Base-by-base conservation (phyloP, 35 echinoderm and acorn worm genomes). In the Amphiura filiformis region DNA sequence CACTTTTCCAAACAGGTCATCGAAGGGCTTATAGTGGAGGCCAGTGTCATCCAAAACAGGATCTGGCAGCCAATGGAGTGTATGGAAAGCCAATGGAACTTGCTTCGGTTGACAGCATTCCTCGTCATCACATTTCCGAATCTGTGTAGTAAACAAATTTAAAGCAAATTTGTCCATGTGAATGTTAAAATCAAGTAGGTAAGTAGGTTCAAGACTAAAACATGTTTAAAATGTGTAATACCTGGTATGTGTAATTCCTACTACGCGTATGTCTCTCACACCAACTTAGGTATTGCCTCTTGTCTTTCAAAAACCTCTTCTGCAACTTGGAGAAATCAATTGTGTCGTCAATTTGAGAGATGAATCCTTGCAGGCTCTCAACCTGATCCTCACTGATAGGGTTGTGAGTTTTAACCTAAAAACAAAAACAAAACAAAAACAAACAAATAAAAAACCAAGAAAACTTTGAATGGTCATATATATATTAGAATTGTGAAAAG, bases 1-100 rank as follows among this genome's bases (percentile, higher is more conserved):
- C 13, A 84, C 52, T 70, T 57, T 76, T 35, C 84, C 56, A 76
- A 34, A 34, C 37, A 88, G 75, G 14, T 79, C 86, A 40, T 12
- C 76, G 40, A 79, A 88, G 22, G 70, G 70, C 34, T 79, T 88
- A 38, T 88, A 88, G 38, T 88, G 86, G 13, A 79, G 20, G 13
- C 86, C 86, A 47, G 31, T 41, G 75, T 88, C 86, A 88, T 88
- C 86, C 9, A 88, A 65, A 76, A 88, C 37, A 38, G 86, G 76
- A 79, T 88, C 86, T 88, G 86, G 86, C 33, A 88, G n/a, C 36
- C 38, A 76, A 65, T 88, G 31, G 23, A 88, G 18, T 32, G 39
- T 32, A 20, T 84, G 32, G n/a, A n/a, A n/a, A n/a, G n/a, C n/a
- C n/a, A n/a, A n/a, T 84, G 82, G 79, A 37, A 81, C 23, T 23